Conservation (phyloP, 2,797 vertebrate genomes). For the Otus scops region DNA sequence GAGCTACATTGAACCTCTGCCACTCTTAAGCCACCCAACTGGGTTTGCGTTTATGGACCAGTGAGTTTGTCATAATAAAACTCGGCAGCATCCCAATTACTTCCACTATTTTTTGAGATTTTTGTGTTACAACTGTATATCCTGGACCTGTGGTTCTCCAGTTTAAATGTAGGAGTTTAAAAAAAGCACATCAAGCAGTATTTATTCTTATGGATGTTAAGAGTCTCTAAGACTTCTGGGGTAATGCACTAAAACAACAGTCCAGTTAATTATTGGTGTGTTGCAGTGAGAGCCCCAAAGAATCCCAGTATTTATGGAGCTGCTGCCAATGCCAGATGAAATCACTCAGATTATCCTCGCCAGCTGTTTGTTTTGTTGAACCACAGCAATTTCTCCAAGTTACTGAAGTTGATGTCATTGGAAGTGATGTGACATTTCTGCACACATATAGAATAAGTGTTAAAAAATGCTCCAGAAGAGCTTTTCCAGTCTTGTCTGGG, state of each 20-base stretch:
- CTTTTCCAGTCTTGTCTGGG: constrained; percentile 57
- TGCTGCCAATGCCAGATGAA: constrained; percentile 39
- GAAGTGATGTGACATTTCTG: constrained; percentile 46
- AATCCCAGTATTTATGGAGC: background rate
- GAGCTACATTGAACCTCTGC: background rate
- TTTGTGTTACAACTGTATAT: fast-evolving
- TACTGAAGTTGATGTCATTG: constrained; percentile 57
- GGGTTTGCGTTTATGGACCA: background rate
- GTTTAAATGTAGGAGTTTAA: background rate
- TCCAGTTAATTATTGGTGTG: background rate
- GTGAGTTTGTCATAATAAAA: background rate
- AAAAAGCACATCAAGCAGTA: background rate
- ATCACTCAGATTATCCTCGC: background rate
- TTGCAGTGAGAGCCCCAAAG: background rate
- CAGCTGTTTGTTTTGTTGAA: constrained; percentile 35
- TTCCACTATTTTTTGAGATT: background rate
- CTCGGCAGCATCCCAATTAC: background rate
- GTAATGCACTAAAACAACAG: background rate
- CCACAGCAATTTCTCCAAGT: constrained; percentile 20
- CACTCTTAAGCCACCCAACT: background rate
- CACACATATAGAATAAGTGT: constrained; percentile 45
- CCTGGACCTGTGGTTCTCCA: background rate
- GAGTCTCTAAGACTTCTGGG: background rate
- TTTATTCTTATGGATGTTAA: background rate
- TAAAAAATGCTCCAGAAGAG: constrained; percentile 47